phyloP scores from a whole-genome alignment of 2,888 invertebrate species.

The Eupeodes latifasciatus region DNA sequence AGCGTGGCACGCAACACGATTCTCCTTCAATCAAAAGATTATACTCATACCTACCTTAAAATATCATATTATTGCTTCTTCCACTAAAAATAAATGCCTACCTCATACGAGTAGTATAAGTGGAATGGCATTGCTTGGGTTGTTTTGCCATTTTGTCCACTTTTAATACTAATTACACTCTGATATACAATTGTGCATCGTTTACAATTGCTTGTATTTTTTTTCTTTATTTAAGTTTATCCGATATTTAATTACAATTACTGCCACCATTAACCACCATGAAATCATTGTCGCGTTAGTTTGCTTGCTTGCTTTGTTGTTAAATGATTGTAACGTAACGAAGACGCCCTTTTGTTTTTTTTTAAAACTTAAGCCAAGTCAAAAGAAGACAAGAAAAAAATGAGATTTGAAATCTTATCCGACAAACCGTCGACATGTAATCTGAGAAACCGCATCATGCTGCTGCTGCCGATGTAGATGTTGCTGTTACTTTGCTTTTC shows the following conservation, averaged over 20 bases:
- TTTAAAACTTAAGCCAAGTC: constrained; percentile 23
- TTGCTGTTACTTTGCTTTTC: constrained; percentile 30
- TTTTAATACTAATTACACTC: neutral
- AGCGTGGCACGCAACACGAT: constrained; percentile 56
- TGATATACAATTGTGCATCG: constrained; percentile 23
- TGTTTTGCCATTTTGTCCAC: constrained; percentile 17
- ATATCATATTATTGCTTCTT: constrained; percentile 10
- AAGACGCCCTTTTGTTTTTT: constrained; percentile 52
- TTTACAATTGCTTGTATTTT: constrained; percentile 27
- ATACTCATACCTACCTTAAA: neutral
- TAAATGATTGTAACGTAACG: constrained; percentile 58
- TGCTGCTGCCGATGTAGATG: constrained; percentile 40
- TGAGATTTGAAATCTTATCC: constrained; percentile 59
- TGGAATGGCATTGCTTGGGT: constrained; percentile 42
- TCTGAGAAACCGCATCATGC: constrained; percentile 66
- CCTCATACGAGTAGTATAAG: no score
- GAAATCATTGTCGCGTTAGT: constrained; percentile 49
- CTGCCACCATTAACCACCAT: constrained; percentile 73
- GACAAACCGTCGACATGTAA: constrained; percentile 70
- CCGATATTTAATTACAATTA: constrained; percentile 73
- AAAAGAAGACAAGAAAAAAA: constrained; percentile 30
- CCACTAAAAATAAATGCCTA: neutral
- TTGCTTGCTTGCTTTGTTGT: constrained; percentile 31
- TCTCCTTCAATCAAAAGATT: constrained; percentile 48
- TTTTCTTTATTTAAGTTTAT: neutral